phyloP scores from a whole-genome alignment of 2,113 vertebrate species.

The Sciurus niger region DNA sequence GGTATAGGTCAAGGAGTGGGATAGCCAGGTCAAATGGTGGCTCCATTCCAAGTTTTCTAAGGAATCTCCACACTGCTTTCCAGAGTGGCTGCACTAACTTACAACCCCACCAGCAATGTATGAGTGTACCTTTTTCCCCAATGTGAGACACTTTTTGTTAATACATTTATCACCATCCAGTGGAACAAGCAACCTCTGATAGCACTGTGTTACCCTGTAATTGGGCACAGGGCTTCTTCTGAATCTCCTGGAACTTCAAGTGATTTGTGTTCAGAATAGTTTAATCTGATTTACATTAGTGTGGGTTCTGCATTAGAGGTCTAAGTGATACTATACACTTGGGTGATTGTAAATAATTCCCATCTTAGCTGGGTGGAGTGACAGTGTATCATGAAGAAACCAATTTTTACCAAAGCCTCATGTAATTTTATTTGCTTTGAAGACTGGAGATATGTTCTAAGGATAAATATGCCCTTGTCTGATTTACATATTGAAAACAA shows the following conservation, averaged over 20 bases:
- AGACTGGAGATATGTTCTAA: background rate
- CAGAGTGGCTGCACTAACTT: no score
- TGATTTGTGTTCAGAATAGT: background rate
- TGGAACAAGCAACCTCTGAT: background rate
- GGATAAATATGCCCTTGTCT: background rate
- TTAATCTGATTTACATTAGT: background rate
- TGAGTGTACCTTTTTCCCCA: no score
- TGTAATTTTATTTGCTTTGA: slow-evolving; percentile 24
- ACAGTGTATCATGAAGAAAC: background rate
- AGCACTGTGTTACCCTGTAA: background rate
- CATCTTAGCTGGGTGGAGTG: background rate
- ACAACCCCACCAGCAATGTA: no score
- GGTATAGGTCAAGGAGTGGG: no score
- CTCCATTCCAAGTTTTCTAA: no score
- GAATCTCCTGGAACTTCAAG: no score
- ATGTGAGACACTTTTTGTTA: background rate
- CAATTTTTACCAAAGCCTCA: background rate
- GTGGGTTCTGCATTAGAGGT: background rate
- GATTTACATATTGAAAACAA: background rate
- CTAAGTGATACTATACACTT: background rate
- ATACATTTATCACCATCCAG: background rate
- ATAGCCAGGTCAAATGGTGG: no score
- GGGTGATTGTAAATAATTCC: background rate
- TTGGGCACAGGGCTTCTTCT: background rate
- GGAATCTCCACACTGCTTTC: no score